Base-by-base conservation (phyloP, 1,140 invertebrate genomes). In the Pseudoatta argentina region DNA sequence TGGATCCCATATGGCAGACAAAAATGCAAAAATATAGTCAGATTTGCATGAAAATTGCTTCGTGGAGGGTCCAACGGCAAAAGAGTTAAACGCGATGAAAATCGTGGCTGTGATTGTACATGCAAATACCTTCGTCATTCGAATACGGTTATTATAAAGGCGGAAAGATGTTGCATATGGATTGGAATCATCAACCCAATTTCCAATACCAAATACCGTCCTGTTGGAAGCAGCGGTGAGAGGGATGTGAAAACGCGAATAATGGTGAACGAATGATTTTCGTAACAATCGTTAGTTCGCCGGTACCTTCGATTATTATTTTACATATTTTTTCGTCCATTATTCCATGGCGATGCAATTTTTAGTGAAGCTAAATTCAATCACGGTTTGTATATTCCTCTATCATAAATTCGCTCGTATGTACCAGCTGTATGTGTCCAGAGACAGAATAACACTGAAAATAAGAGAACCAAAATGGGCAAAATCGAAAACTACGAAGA, bases 11-110 rank as follows among this genome's bases (percentile, higher is more conserved):
- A 59, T 27, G 67, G 44, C 55, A 73, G 69, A 73, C 67, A 83
- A 83, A 83, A 83, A 73, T 83, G 69, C 55, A 83, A 83, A 83
- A 83, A 73, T 73, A 27, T 63, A 48, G 55, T 75, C n/a, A 69
- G 44, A 83, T 83, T 83, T 83, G 69, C 55, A 83, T 73, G 71
- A 61, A 73, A 61, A 75, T 83, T 83, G 71, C 39, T 83, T 55
- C 34, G 39, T 71, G 24, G 24, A 48, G 3, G 27, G 79, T 73
- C 24, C 79, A 61, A 34, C 27, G 3, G 55, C 55, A 73, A 63
- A 83, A 48, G 39, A 44, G 79, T 59, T 72, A 72, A 82, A 72
- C 78, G 76, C 44, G 78, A 82, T 82, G 67, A 82, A 82, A 82
- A 82, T 82, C 67, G 67, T 24, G 24, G 53, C 34, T 71, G 10